These are phyloP conservation scores for Eulemur coronatus DNA, from an alignment of 2,797 vertebrate species.

Conservation along the genomic window DNA sequence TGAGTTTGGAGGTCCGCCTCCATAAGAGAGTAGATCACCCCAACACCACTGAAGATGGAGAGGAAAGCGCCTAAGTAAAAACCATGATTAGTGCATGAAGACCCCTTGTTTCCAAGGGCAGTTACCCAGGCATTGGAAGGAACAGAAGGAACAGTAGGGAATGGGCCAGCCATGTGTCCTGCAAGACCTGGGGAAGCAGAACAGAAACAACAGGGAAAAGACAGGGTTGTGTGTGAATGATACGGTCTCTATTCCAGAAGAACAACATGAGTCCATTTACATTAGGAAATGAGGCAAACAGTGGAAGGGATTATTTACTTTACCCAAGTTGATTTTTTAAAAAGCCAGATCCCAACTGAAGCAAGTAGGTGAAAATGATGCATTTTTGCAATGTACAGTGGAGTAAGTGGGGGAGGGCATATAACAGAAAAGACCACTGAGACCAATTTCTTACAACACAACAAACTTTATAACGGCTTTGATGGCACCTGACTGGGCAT, in stretches of 20 bases:
- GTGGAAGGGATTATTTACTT: not conserved
- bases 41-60: not conserved
- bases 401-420: accelerated
- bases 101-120: not conserved
- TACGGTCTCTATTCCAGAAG: not conserved
- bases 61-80: accelerated
- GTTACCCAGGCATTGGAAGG: not conserved
- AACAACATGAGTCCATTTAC: not conserved
- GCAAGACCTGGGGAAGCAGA: too few species aligned
- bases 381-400: not conserved
- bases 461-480: not conserved
- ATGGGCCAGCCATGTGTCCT: not conserved
- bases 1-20: not conserved
- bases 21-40: not conserved
- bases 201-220: not conserved
- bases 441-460: not conserved
- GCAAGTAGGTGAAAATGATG: too few species aligned
- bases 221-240: not conserved
- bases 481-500: accelerated
- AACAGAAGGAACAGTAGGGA: accelerated
- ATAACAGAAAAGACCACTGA: not conserved
- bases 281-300: not conserved
- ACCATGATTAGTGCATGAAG: accelerated
- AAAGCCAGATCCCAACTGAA: not conserved
- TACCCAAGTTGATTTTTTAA: not conserved